Percentiles rank a stretch among this genome's conserved stretches.
Conservation (phyloP, 2,113 vertebrate genomes). For the Megaleporinus macrocephalus region DNA sequence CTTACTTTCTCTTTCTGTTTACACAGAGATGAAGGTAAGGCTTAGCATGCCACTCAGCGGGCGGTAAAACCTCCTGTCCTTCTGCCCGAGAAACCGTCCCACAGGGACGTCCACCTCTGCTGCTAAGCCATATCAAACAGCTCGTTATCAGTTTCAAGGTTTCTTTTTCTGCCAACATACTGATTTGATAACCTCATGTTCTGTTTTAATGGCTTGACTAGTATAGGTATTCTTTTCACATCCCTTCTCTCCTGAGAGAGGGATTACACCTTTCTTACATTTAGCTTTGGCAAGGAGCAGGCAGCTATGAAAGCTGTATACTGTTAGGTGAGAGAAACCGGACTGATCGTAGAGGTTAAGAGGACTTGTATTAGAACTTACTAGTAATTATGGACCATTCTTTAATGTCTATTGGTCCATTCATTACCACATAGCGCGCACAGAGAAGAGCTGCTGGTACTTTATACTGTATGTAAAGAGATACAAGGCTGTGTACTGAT, state of each 20-base stretch:
- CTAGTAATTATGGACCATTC: too few relatives aligned
- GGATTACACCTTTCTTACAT: constrained; percentile 31
- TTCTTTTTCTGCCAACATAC: background rate
- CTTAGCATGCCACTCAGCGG: constrained; percentile 44
- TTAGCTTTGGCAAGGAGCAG: constrained; percentile 33
- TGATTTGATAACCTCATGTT: constrained; percentile 26
- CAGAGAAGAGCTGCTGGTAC: too few relatives aligned
- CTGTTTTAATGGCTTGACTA: constrained; percentile 40
- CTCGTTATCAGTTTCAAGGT: constrained; percentile 34
- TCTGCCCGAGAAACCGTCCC: constrained; percentile 38
- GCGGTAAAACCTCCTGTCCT: constrained; percentile 33
- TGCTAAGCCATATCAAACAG: constrained; percentile 30
- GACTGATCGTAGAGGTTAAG: background rate
- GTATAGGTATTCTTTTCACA: constrained; percentile 31
- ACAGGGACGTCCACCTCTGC: constrained; percentile 27
- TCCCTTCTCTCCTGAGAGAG: constrained; percentile 6
- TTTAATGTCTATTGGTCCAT: too few relatives aligned
- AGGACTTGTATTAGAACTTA: background rate
- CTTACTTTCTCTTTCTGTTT: constrained; percentile 50
- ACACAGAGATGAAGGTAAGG: constrained; percentile 49
- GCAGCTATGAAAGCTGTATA: constrained; percentile 6
- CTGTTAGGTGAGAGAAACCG: too few relatives aligned
- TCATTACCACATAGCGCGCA: too few relatives aligned
- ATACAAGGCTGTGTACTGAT: too few relatives aligned
- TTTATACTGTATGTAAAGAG: too few relatives aligned